phyloP scores from a whole-genome alignment of 2,113 vertebrate species.

The Panurus biarmicus region DNA sequence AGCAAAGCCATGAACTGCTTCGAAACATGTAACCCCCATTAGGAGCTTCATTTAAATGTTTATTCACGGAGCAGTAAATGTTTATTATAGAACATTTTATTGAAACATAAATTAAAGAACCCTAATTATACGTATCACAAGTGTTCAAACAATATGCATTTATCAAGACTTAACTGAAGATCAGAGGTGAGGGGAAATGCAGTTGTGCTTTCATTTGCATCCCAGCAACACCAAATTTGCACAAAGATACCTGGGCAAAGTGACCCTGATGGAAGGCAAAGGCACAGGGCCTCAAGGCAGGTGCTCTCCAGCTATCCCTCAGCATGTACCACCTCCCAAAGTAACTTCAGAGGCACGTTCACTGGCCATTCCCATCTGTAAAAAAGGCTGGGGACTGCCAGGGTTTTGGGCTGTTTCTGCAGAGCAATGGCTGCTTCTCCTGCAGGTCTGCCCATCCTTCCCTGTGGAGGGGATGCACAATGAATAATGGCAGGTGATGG shows the following conservation, averaged over 20 bases:
- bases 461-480: neutral
- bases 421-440: neutral
- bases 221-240: neutral
- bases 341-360: neutral
- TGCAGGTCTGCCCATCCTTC: neutral
- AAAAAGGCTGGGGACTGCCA: neutral
- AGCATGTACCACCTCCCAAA: neutral
- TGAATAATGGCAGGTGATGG: neutral
- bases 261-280: neutral
- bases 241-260: neutral
- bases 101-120: constrained; percentile 78
- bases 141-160: constrained; percentile 64
- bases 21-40: constrained; percentile 77
- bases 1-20: constrained; percentile 74
- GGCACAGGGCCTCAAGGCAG: neutral
- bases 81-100: constrained; percentile 74
- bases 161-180: constrained; percentile 64
- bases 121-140: constrained; percentile 71
- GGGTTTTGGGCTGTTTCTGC: neutral
- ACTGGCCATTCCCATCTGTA: neutral
- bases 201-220: constrained; percentile 31
- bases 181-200: constrained; percentile 56
- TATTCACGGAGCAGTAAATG: constrained; percentile 76
- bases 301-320: neutral
- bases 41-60: constrained; percentile 79